phyloP scores from a whole-genome alignment of 2,797 vertebrate genomes.

The Falco concolor region DNA sequence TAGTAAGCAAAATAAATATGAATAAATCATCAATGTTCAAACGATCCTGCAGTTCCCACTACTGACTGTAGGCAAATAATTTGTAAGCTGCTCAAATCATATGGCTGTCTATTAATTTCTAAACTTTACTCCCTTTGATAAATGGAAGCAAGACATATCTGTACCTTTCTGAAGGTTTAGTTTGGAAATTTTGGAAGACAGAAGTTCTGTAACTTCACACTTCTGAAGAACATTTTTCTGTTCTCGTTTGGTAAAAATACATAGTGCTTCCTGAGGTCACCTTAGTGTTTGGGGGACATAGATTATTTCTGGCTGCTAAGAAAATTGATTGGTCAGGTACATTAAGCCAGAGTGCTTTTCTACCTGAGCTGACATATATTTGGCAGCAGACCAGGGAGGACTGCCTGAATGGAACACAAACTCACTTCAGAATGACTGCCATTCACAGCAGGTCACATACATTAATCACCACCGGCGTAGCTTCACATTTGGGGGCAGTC shows the following conservation, averaged over 20 bases:
- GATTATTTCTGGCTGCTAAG: neutral
- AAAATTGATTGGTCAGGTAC: neutral
- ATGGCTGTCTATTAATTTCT: neutral
- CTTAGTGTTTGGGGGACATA: neutral
- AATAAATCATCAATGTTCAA: neutral
- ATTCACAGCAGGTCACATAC: neutral
- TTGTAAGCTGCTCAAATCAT: neutral
- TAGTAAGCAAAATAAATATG: neutral
- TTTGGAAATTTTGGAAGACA: neutral
- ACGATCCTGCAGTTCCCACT: neutral
- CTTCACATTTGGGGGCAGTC: rapidly evolving
- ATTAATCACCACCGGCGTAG: rapidly evolving
- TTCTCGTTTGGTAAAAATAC: neutral
- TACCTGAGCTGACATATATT: rapidly evolving
- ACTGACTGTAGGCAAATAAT: neutral
- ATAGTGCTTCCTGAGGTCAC: neutral
- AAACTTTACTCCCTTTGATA: neutral
- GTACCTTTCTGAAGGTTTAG: neutral
- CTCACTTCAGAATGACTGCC: rapidly evolving
- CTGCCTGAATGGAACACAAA: too few relatives aligned
- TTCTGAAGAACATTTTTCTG: neutral
- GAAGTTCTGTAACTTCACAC: neutral
- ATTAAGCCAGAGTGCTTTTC: neutral
- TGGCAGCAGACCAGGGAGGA: neutral
- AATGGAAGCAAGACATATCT: neutral